Percentiles rank a stretch among this genome's conserved stretches.
phyloP scores from a whole-genome alignment of 2,797 vertebrate species.

The Lacerta viridis region DNA sequence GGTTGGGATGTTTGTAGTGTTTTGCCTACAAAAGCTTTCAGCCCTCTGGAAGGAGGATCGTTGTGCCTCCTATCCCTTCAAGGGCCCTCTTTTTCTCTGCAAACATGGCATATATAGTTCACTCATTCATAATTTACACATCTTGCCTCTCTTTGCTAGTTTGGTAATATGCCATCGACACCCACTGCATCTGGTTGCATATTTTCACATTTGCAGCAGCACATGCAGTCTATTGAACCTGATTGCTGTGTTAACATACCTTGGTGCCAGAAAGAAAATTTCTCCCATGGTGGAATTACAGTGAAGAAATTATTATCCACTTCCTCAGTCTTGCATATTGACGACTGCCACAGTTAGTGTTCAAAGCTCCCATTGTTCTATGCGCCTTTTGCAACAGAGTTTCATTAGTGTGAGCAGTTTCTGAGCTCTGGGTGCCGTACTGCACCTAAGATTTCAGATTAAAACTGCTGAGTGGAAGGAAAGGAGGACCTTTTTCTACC shows the following conservation, averaged over 20 bases:
- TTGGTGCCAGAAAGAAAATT: neutral
- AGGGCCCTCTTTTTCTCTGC: neutral
- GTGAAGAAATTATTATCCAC: constrained; percentile 11
- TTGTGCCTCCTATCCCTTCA: neutral
- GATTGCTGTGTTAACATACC: neutral
- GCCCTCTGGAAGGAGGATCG: neutral
- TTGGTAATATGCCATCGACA: neutral
- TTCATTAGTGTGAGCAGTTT: no score
- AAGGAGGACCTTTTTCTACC: no score
- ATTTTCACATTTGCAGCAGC: constrained; percentile 1
- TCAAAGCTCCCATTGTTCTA: neutral
- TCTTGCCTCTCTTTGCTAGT: constrained; percentile 2
- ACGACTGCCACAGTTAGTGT: neutral
- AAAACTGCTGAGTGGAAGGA: no score
- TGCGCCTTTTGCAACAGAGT: no score
- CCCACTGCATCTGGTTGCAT: neutral
- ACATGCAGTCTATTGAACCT: neutral
- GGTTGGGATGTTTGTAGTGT: constrained; percentile 34
- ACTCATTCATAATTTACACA: neutral
- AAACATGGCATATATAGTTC: neutral
- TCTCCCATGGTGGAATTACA: constrained; percentile 34
- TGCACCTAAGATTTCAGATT: no score
- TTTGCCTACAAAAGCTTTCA: constrained; percentile 47
- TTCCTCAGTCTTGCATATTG: neutral
- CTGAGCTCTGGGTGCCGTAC: no score